These are phyloP conservation scores for Lordiphosa fenestrarum DNA, from an alignment of 2,888 invertebrate species.

Conservation along the genomic window DNA sequence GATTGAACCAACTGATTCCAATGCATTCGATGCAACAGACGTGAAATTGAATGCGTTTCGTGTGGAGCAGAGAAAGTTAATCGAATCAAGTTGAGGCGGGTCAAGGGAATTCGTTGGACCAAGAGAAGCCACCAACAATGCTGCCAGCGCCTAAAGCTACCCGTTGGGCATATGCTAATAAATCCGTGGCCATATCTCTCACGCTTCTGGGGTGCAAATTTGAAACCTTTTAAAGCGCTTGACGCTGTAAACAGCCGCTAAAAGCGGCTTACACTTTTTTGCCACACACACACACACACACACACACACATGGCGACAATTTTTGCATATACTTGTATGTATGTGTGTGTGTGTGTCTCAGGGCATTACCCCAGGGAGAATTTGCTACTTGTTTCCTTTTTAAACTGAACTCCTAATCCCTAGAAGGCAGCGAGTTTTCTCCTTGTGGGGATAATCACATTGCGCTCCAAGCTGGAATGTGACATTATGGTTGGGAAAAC, in stretches of 20 bases:
- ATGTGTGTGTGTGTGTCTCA: not conserved
- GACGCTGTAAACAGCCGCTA: constrained; percentile 62
- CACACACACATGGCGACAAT: constrained; percentile 9
- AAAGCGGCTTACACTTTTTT: constrained; percentile 56
- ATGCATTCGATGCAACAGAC: constrained; percentile 34
- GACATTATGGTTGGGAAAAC: too few relatives aligned
- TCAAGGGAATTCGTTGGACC: constrained; percentile 21
- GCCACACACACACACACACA: constrained; percentile 22
- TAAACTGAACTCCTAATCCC: too few relatives aligned
- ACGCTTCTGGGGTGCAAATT: constrained; percentile 7
- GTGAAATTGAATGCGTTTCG: constrained; percentile 3
- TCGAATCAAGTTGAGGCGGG: constrained; percentile 51
- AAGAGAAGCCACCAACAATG: too few relatives aligned
- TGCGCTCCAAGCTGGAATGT: too few relatives aligned
- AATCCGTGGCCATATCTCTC: not conserved
- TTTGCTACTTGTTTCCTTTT: too few relatives aligned
- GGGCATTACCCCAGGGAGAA: too few relatives aligned
- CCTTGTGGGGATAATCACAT: too few relatives aligned
- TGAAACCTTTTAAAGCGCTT: constrained; percentile 69
- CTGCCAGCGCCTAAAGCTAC: too few relatives aligned
- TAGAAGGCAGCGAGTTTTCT: too few relatives aligned
- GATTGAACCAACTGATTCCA: constrained; percentile 32
- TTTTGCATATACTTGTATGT: not conserved
- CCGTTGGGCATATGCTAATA: not conserved
- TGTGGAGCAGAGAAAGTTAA: constrained; percentile 46